Evolutionary conservation across 2,113 vertebrate species (phyloP), one percentile per base, ranked within the genome.

Genomic region (Hippocampus abdominalis): DNA sequence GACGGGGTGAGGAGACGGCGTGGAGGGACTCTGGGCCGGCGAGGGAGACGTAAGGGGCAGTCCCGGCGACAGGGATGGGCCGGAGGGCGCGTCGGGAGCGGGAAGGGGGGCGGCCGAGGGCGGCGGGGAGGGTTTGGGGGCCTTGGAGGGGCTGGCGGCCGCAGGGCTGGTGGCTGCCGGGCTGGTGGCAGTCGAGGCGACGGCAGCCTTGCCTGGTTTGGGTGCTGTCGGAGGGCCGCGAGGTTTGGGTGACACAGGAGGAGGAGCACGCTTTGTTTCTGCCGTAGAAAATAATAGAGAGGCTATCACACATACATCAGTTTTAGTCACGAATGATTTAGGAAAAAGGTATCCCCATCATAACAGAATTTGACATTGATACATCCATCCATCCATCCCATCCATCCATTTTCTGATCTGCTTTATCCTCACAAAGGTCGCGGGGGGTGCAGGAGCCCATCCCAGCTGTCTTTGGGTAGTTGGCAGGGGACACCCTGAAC

Each of bases 211-310:
- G 60, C 88, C 86, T 8, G 96, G 96, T 85, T 98, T 98, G 25
- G 96, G 96, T 0, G 95, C 94, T 0, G 95, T 98, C 0, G 96
- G 96, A 64, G 96, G 96, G 0, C 95, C 96, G 0, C 91, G 87
- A 2, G 96, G 96, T 84, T 98, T 97, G 20, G 95, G 95, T n/a
- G 95, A 97, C 46, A 96, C 93, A 0, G 95, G 95, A 12, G 95
- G 95, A 0, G 94, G 95, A 48, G 91, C 81, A 1, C 94, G 94
- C 86, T 94, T 97, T 59, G 92, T 80, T 54, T 98, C 96, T 94
- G 77, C 5, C 11, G n/a, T 3, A 23, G 7, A 54, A 56, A 56
- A n/a, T 15, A 64, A 44, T 40, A 21, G 6, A 36, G 16, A n/a
- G 3, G 20, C 4, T 20, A 8, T 61, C 13, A 60, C 32, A 32